A percentile compares a stretch with the other conserved stretches of the same genome.
Evolutionary conservation across 2,113 vertebrate species (phyloP).

Genomic region (Tretioscincus oriximinensis): DNA sequence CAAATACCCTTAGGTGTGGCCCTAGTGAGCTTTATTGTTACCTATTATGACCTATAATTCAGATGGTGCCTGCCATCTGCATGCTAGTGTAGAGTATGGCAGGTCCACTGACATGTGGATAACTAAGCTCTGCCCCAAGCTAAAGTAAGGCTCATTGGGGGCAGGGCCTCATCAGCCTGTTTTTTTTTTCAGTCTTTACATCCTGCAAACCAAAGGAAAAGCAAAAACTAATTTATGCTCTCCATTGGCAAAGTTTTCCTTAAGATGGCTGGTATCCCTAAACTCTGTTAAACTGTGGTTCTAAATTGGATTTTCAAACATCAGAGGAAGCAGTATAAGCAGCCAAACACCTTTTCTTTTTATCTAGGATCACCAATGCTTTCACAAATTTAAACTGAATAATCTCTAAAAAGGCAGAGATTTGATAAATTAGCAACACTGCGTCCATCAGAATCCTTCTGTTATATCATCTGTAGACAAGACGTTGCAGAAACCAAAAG

Average conservation of each 20-base stretch:
- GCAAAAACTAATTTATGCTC: not conserved
- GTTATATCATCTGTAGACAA: conserved; percentile 55
- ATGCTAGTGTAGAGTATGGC: too few relatives aligned
- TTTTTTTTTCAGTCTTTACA: conserved; percentile 9
- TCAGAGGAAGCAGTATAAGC: conserved; percentile 59
- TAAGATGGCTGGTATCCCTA: conserved; percentile 54
- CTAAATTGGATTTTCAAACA: conserved; percentile 65
- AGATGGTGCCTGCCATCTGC: too few relatives aligned
- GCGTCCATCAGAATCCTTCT: conserved; percentile 37
- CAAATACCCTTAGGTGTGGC: not conserved
- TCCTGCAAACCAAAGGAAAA: conserved; percentile 24
- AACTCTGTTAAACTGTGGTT: conserved; percentile 55
- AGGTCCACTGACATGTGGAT: too few relatives aligned
- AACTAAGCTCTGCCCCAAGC: too few relatives aligned
- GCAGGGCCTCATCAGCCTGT: too few relatives aligned
- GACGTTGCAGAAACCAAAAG: conserved; percentile 27
- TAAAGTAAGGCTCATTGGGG: too few relatives aligned
- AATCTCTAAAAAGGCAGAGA: conserved; percentile 66
- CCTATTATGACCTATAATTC: too few relatives aligned
- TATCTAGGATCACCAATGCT: conserved; percentile 69
- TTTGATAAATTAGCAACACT: conserved; percentile 62
- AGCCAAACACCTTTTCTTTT: conserved; percentile 60
- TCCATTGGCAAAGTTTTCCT: conserved; percentile 47
- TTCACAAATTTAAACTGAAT: conserved; percentile 68
- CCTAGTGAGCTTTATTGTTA: too few relatives aligned